A percentile compares a stretch with the other conserved stretches of the same genome.
These are phyloP conservation scores for Propsilocerus akamusi DNA, from an alignment of 1,140 invertebrate species.

Conservation along the genomic window DNA sequence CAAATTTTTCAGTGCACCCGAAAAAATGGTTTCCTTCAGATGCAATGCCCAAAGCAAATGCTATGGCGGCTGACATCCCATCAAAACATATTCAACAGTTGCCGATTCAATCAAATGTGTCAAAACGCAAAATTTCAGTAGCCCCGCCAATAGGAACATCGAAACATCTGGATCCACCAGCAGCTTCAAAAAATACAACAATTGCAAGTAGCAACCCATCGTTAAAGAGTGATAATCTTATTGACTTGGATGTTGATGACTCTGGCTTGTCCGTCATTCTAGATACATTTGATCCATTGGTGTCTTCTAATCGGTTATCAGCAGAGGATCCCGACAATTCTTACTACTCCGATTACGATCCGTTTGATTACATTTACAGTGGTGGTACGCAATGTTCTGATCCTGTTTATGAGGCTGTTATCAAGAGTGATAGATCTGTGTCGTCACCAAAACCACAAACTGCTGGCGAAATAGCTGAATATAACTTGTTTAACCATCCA, in stretches of 20 bases:
- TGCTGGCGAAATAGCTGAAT: slow-evolving; percentile 27
- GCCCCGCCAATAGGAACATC: not conserved
- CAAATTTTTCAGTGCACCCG: not conserved
- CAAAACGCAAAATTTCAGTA: not conserved
- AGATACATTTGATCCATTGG: slow-evolving; percentile 5
- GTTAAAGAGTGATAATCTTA: not conserved
- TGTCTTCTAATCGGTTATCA: slow-evolving; percentile 22
- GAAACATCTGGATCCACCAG: not conserved
- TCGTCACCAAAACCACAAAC: slow-evolving; percentile 36
- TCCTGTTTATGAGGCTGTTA: slow-evolving; percentile 55
- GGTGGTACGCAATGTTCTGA: slow-evolving; percentile 53
- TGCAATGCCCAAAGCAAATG: not conserved
- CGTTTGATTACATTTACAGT: slow-evolving; percentile 66
- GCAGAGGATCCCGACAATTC: slow-evolving; percentile 41
- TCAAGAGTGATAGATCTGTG: slow-evolving; percentile 39
- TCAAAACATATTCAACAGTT: not conserved
- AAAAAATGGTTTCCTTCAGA: not conserved
- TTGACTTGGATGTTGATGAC: not conserved
- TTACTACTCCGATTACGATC: slow-evolving; percentile 71
- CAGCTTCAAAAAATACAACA: not conserved
- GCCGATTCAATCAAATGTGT: slow-evolving; percentile 5
- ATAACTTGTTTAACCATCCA: slow-evolving; percentile 30
- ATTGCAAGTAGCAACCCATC: not conserved
- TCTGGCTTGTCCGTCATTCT: not conserved
- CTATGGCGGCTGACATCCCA: not conserved